Base-by-base conservation (phyloP, 2,888 invertebrate genomes). In the Sabatieria punctata region DNA sequence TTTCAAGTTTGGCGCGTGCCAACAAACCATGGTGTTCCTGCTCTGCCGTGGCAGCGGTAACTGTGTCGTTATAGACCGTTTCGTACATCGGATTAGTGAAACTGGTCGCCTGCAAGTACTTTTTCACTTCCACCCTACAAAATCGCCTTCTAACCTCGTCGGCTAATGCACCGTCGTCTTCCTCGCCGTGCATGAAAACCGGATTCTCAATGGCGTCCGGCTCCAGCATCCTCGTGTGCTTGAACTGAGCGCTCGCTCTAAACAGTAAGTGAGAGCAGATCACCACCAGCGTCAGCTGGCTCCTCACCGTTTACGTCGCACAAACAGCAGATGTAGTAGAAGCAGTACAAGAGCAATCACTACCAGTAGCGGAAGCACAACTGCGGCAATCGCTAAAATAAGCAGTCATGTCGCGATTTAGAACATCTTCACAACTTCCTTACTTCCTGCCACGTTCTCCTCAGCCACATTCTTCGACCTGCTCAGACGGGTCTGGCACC, bases 51-150 rank as follows among this genome's bases (percentile, higher is more conserved):
- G 49, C 41, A 38, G 47, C 22, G n/a, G 39, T 25, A 8, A 55
- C 55, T 1, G 55, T 54, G 27, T 54, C 54, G 35, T 54, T 55
- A 50, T 55, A 55, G 22, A 55, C 53, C 27, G 21, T 50, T 43
- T 54, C 55, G 45, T 52, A 55, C 37, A 52, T 52, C 45, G 55
- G 55, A 45, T 55, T 55, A 24, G 50, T 52, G 50, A 55, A 55
- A 38, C 49, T 53, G 33, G 50, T 51, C n/a, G 48, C 41, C 54
- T 54, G 49, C 13, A 42, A 24, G 13, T 13, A 25, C 21, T n/a
- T n/a, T 41, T 13, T n/a, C n/a, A n/a, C n/a, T n/a, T n/a, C n/a
- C n/a, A n/a, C n/a, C n/a, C n/a, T n/a, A n/a, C n/a, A n/a, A n/a
- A n/a, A n/a, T n/a, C n/a, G n/a, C n/a, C n/a, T n/a, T n/a, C n/a